Conservation (phyloP, 2,797 vertebrate genomes). For the Menidia menidia region DNA sequence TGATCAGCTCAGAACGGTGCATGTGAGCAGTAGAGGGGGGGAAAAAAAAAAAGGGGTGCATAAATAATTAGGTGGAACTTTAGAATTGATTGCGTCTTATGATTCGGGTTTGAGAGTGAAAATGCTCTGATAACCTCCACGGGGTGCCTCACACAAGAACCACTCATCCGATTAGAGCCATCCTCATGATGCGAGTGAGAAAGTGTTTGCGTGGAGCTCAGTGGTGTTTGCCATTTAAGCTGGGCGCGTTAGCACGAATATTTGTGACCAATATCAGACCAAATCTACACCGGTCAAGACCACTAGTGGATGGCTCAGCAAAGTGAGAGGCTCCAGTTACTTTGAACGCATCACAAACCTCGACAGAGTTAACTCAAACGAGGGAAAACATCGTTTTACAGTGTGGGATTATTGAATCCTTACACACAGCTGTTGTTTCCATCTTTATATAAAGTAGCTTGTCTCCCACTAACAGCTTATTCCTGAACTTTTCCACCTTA, state of each 20-base stretch:
- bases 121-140: conserved; percentile 26
- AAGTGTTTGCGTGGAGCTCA: not conserved
- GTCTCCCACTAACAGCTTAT: too few relatives aligned
- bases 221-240: not conserved
- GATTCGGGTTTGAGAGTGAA: conserved; percentile 30
- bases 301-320: not conserved
- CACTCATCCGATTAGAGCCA: conserved; percentile 8
- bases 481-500: too few relatives aligned
- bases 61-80: conserved; percentile 41
- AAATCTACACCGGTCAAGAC: not conserved
- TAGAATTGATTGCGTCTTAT: conserved; percentile 41
- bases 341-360: not conserved
- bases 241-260: not conserved
- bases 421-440: too few relatives aligned
- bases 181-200: conserved; percentile 15
- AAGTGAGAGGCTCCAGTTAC: not conserved
- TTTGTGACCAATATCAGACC: not conserved
- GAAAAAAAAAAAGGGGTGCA: conserved; percentile 37
- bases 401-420: too few relatives aligned
- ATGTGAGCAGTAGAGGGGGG: conserved; percentile 26
- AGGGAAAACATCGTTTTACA: too few relatives aligned
- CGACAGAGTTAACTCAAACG: not conserved
- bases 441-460: too few relatives aligned
- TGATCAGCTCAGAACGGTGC: conserved; percentile 41
- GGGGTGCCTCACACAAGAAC: conserved; percentile 2